Evolutionary conservation across 2,888 invertebrate genomes (phyloP).

Genomic region (Agrochola macilenta): DNA sequence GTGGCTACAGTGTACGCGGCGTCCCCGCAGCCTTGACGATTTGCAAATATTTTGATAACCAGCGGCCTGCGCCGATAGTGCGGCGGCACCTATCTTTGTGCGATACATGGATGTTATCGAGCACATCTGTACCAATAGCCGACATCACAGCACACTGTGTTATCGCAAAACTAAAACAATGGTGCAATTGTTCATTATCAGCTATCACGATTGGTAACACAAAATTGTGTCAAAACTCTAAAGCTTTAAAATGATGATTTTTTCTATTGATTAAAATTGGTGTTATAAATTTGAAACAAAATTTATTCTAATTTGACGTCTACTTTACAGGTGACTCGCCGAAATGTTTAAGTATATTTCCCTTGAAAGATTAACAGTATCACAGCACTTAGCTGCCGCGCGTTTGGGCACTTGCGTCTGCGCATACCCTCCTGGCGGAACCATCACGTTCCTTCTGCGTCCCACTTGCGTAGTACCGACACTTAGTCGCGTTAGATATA

Average conservation of each 20-base stretch:
- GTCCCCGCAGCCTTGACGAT: constrained; percentile 60
- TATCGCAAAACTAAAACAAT: constrained; percentile 75
- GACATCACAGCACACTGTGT: constrained; percentile 75
- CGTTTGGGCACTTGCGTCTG: constrained; percentile 80
- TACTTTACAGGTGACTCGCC: constrained; percentile 90
- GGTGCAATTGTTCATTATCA: constrained; percentile 71
- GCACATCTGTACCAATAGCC: constrained; percentile 77
- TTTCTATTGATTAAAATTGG: constrained; percentile 82
- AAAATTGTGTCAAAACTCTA: constrained; percentile 85
- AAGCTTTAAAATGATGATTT: constrained; percentile 71
- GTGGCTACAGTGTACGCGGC: constrained; percentile 33
- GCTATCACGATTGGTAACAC: constrained; percentile 84
- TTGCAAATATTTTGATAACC: constrained; percentile 60
- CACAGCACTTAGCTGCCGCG: constrained; percentile 85
- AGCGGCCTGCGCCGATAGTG: constrained; percentile 54
- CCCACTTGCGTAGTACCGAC: neutral
- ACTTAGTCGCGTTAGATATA: constrained; percentile 1
- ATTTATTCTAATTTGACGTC: constrained; percentile 90
- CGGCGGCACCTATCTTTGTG: constrained; percentile 72
- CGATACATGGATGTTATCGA: constrained; percentile 79
- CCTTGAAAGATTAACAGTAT: constrained; percentile 85
- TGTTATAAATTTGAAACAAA: constrained; percentile 87
- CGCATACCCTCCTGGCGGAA: constrained; percentile 69
- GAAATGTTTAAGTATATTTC: constrained; percentile 88
- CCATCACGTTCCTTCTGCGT: constrained; percentile 64